Conservation (phyloP, 2,113 vertebrate species). For the Leptobrachium ailaonicum region DNA sequence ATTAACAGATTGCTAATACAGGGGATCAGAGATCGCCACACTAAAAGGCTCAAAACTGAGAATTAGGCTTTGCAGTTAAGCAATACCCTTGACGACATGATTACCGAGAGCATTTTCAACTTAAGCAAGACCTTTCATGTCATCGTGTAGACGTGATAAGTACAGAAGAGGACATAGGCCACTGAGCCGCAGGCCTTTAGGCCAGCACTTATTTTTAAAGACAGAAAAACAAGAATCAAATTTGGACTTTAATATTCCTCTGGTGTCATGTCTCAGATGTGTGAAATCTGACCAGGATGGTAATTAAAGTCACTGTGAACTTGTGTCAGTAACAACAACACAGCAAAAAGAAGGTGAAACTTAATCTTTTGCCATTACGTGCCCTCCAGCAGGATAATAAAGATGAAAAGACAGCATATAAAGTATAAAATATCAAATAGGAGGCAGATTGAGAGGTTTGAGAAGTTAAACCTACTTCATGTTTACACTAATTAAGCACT, state of each 20-base stretch:
- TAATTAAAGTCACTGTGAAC: conserved; percentile 28
- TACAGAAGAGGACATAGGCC: conserved; percentile 3
- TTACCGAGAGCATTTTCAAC: conserved; percentile 22
- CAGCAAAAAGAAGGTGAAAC: conserved; percentile 8
- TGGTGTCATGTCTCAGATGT: conserved; percentile 1
- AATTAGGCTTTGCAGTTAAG: conserved; percentile 9
- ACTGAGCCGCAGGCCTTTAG: not conserved
- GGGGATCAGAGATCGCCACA: not conserved
- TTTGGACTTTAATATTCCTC: conserved; percentile 19
- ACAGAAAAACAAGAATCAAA: conserved; percentile 6
- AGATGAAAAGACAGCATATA: not conserved
- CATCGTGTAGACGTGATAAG: conserved; percentile 3
- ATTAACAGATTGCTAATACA: not conserved
- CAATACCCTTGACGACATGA: not conserved
- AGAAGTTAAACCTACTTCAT: too few relatives aligned
- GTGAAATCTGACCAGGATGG: conserved; percentile 23
- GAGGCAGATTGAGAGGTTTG: too few relatives aligned
- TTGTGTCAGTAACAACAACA: conserved; percentile 12
- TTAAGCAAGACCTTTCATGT: conserved; percentile 31
- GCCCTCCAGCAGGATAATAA: conserved; percentile 11
- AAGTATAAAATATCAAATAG: too few relatives aligned
- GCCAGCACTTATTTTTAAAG: conserved; percentile 5
- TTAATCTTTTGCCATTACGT: not conserved
- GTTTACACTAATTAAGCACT: too few relatives aligned
- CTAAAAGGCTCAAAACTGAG: not conserved